Evolutionary conservation across 2,888 invertebrate species (phyloP), one percentile per base, ranked within the genome.

Genomic region (Tolmerus cingulatus): DNA sequence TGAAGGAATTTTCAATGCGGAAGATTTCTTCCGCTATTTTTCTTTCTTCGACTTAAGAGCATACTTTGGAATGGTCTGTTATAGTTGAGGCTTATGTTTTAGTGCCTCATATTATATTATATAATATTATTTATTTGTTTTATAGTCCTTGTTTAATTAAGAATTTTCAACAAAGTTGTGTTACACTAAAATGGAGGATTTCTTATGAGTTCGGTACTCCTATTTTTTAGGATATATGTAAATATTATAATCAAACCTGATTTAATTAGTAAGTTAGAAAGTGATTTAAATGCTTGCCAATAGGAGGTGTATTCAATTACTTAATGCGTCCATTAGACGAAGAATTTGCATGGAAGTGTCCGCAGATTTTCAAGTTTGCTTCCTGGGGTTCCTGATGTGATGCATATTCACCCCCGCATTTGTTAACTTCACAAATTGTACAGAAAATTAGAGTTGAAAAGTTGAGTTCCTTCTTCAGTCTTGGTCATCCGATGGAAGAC

Each of bases 371-470:
- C n/a, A 40, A 79, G 79, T 79, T 79, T 79, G 51, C 16, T 30
- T 51, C 30, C 51, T 46, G 30, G 43, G 79, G 51, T 66, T 66
- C 14, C 4, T 46, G 12, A 16, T 40, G 19, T 66, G 27, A 66
- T 66, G 66, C 66, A 66, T 66, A 66, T 66, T 66, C 27, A 66
- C 12, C 66, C 27, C 34, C 12, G 74, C n/a, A 85, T 74, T 74
- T 74, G 74, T 85, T 37, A 85, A 74, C 43, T 85, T 85, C 46
- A 43, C 51, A 74, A 85, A 85, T 85, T 85, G 85, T 27, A 51
- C 74, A 85, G 46, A 85, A 85, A 85, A 85, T 85, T 85, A 74
- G 46, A 85, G 74, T 74, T 85, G 85, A 85, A 74, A 85, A 85
- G 43, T 85, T 74, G 34, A 43, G 34, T 46, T 85, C 16, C 46